Evolutionary conservation across 2,113 vertebrate species (phyloP), one percentile per base, ranked within the genome.

Genomic region (Ceyx margarethae): DNA sequence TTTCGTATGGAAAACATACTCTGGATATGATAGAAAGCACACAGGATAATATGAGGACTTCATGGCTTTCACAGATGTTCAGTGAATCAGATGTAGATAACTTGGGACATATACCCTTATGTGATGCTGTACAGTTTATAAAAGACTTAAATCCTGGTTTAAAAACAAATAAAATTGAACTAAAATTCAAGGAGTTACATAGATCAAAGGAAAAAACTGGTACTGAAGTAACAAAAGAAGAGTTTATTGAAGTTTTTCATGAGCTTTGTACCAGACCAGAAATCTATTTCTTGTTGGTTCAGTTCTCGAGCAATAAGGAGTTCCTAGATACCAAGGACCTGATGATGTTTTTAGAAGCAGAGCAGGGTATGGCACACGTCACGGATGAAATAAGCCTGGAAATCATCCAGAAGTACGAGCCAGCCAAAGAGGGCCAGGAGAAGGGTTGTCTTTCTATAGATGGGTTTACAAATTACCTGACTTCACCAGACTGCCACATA

Each of bases 301-400:
- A 99, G 97, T 99, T 99, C 97, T 99, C 99, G 71, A 99, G 99
- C 97, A 99, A 99, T 98, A 99, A 99, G 96, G 99, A 99, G 94
- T 99, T 98, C 95, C 97, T 99, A 62, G 99, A 99, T 92, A 98
- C 98, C 77, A 99, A 99, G 98, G 99, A 99, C 96, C 98, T 99
- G 79, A 99, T 99, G 99, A 99, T 99, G 97, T 99, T 99, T 98
- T 97, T 99, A 82, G 99, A 99, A 96, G 99, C 99, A 51, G 99
- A 99, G 83, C 99, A 99, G 95, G 99, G 99, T 77, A 99, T 99
- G 98, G 98, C 99, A 43, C 98, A 99, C 31, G 98, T 99, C 77
- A 99, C 98, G 11, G 99, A 99, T 95, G 98, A 99, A 94, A 98
- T 98, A 94, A 99, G 99, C 93, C 97, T 99, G 86, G 98, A 98